Base-by-base conservation (phyloP, 2,797 vertebrate genomes). In the Lateolabrax maculatus region DNA sequence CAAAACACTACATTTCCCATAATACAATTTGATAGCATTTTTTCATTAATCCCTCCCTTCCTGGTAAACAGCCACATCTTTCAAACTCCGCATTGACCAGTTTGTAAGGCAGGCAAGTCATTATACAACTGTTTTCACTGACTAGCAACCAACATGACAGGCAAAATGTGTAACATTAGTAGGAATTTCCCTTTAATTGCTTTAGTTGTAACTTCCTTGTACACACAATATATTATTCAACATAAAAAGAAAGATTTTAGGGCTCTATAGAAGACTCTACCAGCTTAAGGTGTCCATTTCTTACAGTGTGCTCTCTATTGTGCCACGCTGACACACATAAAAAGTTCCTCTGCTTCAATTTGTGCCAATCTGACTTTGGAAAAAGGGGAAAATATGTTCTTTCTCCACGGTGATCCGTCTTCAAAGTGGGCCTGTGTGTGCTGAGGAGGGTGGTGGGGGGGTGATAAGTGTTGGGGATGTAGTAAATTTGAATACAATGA, bases 401-500 rank as follows among this genome's bases (percentile, higher is more conserved):
- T 88, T 87, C 75, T 89, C 74, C 84, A 85, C 62, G 70, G 87
- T 90, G 86, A 91, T 89, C 87, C 73, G 66, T 88, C 90, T 92
- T 92, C 87, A 92, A 88, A 86, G 88, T 85, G 84, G 58, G 79
- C 60, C 71, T 63, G 83, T 67, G 77, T 76, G 79, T 46, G 71
- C 80, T 11, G 80, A 56, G 83, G 61, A 69, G 67, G 76, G 77
- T 23, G 72, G 70, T 7, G 66, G 77, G 67, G 71, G 73, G 84
- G 81, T 82, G 89, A 88, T 92, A 83, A 92, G 89, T 87, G 84
- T 84, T 63, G 84, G 77, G 90, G 89, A 87, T 85, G 89, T 85
- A 84, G 87, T 85, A 84, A 82, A 92, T 93, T 93, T 90, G 87
- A 94, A 92, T 93, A 93, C 90, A 94, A 93, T 89, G 87, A 92